Percentiles rank a stretch among this genome's conserved stretches.
Evolutionary conservation across 2,888 invertebrate species (phyloP).

Genomic region (Lithosia quadra): DNA sequence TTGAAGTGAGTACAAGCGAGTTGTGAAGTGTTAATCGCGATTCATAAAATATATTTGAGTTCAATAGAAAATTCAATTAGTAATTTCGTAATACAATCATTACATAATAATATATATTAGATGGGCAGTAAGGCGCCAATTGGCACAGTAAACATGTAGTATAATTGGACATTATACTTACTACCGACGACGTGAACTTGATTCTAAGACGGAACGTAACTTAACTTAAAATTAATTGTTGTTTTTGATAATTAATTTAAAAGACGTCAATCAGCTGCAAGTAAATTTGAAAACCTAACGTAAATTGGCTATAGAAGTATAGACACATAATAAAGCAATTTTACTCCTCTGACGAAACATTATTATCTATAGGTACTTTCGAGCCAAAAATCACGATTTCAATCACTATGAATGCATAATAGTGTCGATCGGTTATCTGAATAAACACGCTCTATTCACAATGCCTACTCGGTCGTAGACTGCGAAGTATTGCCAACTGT

Average conservation of each 20-base stretch:
- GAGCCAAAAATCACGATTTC: neutral
- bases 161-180: neutral
- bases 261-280: too few relatives aligned
- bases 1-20: neutral
- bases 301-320: neutral
- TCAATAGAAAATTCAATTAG: too few relatives aligned
- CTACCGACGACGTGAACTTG: too few relatives aligned
- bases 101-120: too few relatives aligned
- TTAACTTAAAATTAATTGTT: too few relatives aligned
- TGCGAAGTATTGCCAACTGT: conserved; percentile 54
- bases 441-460: conserved; percentile 37
- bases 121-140: too few relatives aligned
- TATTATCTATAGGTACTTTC: neutral
- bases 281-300: neutral
- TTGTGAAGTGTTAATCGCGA: neutral
- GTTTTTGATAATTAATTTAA: too few relatives aligned
- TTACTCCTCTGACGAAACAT: neutral
- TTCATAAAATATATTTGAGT: neutral
- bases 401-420: conserved; percentile 21
- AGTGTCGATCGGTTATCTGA: conserved; percentile 25
- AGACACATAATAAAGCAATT: neutral
- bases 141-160: too few relatives aligned
- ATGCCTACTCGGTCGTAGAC: conserved; percentile 33
- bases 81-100: too few relatives aligned
- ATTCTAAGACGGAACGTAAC: too few relatives aligned